Evolutionary conservation across 2,888 invertebrate species (phyloP).

Genomic region (Lottia gigantea): DNA sequence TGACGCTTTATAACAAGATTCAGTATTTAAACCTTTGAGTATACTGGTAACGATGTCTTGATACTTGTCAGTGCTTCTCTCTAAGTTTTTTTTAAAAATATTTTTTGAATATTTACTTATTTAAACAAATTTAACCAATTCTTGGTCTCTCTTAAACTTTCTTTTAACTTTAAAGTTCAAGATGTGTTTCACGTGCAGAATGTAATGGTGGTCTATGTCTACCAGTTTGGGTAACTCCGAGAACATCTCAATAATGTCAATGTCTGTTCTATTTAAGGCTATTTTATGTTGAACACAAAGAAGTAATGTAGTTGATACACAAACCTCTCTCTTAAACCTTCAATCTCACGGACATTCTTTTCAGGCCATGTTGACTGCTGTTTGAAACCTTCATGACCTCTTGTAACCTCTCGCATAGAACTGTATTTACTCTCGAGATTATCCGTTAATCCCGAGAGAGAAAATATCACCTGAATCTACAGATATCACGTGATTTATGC

Average conservation of each 20-base stretch:
- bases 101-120: no score
- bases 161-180: neutral
- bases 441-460: slow-evolving; percentile 5
- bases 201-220: neutral
- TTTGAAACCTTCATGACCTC: neutral
- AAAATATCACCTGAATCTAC: slow-evolving; percentile 5
- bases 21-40: no score
- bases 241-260: slow-evolving; percentile 1
- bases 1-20: no score
- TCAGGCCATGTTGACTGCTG: slow-evolving; percentile 7
- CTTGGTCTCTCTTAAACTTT: neutral
- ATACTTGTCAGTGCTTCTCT: no score
- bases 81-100: no score
- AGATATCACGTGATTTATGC: neutral
- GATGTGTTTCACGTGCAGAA: slow-evolving; percentile 8
- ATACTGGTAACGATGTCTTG: no score
- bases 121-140: no score
- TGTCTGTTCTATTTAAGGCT: neutral
- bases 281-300: neutral
- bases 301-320: neutral
- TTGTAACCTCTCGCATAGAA: slow-evolving; percentile 4
- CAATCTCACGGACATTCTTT: neutral
- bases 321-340: neutral
- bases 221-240: neutral
- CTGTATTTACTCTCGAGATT: neutral